Evolutionary conservation across 2,113 vertebrate species (phyloP).

Genomic region (Phrynosoma platyrhinos): DNA sequence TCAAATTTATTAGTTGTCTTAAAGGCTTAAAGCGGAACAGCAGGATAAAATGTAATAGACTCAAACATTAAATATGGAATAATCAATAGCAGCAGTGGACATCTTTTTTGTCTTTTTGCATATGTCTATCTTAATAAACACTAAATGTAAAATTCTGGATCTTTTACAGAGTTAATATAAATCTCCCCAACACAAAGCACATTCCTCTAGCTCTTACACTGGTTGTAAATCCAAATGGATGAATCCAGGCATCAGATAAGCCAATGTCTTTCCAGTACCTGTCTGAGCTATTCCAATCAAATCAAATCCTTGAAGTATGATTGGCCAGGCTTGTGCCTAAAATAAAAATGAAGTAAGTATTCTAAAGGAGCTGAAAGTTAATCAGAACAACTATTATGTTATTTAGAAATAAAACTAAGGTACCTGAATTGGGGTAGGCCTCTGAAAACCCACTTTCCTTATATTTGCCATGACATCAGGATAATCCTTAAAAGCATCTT

Average conservation of each 20-base stretch:
- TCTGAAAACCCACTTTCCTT: slow-evolving; percentile 86
- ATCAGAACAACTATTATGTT: slow-evolving; percentile 15
- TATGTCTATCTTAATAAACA: too few relatives aligned
- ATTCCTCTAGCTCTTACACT: slow-evolving; percentile 79
- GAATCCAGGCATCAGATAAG: slow-evolving; percentile 95
- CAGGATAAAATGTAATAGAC: too few relatives aligned
- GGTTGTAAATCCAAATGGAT: slow-evolving; percentile 94
- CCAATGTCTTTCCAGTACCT: slow-evolving; percentile 94
- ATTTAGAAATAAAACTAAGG: slow-evolving; percentile 18
- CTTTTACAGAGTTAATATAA: too few relatives aligned
- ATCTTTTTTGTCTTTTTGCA: too few relatives aligned
- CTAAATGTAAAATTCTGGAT: too few relatives aligned
- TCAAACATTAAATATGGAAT: too few relatives aligned
- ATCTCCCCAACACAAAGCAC: too few relatives aligned
- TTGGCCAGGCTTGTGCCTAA: slow-evolving; percentile 95
- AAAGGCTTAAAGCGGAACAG: too few relatives aligned
- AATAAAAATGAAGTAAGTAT: slow-evolving; percentile 37
- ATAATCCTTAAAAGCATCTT: slow-evolving; percentile 88
- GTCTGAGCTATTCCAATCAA: slow-evolving; percentile 97
- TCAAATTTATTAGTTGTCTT: too few relatives aligned
- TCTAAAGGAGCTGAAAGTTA: not conserved
- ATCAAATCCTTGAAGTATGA: slow-evolving; percentile 91
- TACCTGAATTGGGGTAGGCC: slow-evolving; percentile 98
- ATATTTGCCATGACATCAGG: slow-evolving; percentile 93
- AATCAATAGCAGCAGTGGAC: too few relatives aligned